phyloP scores from a whole-genome alignment of 2,888 invertebrate species.

The Brenthis ino region DNA sequence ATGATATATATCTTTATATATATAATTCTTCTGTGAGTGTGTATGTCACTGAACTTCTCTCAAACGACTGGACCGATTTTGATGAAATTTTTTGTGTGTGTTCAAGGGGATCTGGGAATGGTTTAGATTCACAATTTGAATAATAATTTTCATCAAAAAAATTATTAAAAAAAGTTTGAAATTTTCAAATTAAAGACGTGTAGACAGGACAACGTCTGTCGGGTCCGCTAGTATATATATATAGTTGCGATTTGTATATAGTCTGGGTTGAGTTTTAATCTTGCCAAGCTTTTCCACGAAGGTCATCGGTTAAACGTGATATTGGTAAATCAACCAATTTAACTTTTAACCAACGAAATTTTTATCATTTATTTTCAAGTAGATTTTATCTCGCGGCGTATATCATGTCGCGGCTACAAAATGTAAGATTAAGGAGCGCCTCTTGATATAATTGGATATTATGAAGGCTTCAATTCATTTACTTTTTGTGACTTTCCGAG shows the following conservation, averaged over 20 bases:
- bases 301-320: conserved; percentile 49
- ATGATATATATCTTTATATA: neutral
- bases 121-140: too few relatives aligned
- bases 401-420: conserved; percentile 33
- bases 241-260: conserved; percentile 8
- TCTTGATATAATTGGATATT: conserved; percentile 32
- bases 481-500: neutral
- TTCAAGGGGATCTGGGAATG: too few relatives aligned
- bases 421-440: conserved; percentile 23
- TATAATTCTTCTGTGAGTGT: too few relatives aligned
- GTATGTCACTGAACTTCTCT: too few relatives aligned
- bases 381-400: conserved; percentile 33
- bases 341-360: conserved; percentile 45
- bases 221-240: too few relatives aligned
- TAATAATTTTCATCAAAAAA: too few relatives aligned
- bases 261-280: conserved; percentile 45
- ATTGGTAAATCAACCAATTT: conserved; percentile 51
- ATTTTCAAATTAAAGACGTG: too few relatives aligned
- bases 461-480: conserved; percentile 28
- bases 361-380: conserved; percentile 35
- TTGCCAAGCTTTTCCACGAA: conserved; percentile 54
- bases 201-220: too few relatives aligned
- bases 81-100: too few relatives aligned
- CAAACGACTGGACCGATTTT: too few relatives aligned
- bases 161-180: too few relatives aligned